A percentile compares a stretch with the other conserved stretches of the same genome.
These are phyloP conservation scores for Lordiphosa fenestrarum DNA, from an alignment of 2,888 invertebrate genomes.

Conservation along the genomic window DNA sequence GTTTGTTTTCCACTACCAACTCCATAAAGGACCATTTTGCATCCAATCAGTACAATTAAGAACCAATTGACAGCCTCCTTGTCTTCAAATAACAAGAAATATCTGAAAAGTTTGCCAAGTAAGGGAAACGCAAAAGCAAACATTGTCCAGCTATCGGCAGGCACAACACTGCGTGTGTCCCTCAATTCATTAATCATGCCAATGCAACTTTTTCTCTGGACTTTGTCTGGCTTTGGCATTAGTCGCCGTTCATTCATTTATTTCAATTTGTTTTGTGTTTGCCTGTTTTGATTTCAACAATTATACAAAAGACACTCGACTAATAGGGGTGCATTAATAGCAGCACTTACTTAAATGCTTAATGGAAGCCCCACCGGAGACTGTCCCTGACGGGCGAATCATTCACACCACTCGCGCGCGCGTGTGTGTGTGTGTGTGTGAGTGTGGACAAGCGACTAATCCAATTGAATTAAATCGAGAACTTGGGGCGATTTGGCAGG, in stretches of 20 bases:
- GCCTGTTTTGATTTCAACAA: constrained; percentile 13
- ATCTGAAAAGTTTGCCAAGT: no score
- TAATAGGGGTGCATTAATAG: constrained; percentile 10
- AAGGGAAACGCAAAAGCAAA: no score
- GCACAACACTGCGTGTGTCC: background rate
- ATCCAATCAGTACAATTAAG: no score
- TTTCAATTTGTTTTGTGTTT: constrained; percentile 2
- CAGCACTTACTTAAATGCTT: constrained; percentile 10
- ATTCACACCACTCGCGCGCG: background rate
- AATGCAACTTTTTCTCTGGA: constrained; percentile 43
- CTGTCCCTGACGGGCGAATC: constrained; percentile 18
- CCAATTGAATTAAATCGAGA: constrained; percentile 66
- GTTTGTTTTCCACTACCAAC: no score
- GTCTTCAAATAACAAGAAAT: no score
- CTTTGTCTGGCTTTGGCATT: constrained; percentile 32
- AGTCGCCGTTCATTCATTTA: constrained; percentile 26
- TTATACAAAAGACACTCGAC: background rate
- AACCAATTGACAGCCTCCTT: no score
- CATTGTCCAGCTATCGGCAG: no score
- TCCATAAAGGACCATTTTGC: no score
- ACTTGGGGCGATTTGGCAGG: constrained; percentile 53
- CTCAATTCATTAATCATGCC: constrained; percentile 43
- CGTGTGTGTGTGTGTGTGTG: background rate
- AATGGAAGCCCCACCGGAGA: constrained; percentile 45
- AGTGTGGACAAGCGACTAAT: constrained; percentile 42